phyloP scores from a whole-genome alignment of 1,140 invertebrate species.

The Maniola jurtina region DNA sequence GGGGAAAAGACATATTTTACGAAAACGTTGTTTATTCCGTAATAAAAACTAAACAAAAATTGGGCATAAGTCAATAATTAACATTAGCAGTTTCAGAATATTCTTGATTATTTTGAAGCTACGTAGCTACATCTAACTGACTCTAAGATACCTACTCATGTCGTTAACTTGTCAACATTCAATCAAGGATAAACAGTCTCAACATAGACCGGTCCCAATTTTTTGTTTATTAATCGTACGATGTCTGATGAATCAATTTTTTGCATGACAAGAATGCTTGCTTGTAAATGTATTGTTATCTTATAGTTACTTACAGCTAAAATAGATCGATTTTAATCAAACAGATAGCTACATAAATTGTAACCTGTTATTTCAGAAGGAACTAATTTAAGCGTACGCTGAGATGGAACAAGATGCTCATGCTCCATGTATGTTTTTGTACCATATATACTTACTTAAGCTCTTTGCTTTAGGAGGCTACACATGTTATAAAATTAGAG shows the following conservation, averaged over 20 bases:
- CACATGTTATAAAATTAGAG: slow-evolving; percentile 61
- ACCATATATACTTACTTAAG: slow-evolving; percentile 34
- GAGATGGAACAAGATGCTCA: slow-evolving; percentile 4
- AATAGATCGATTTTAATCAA: background rate
- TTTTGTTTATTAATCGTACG: background rate
- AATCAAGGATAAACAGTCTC: slow-evolving; percentile 7
- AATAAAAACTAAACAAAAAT: too few species aligned
- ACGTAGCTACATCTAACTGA: background rate
- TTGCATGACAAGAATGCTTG: background rate
- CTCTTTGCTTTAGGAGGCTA: slow-evolving; percentile 12
- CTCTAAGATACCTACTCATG: slow-evolving; percentile 1
- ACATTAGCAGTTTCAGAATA: too few species aligned
- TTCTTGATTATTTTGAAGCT: too few species aligned
- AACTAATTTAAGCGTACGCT: slow-evolving; percentile 11
- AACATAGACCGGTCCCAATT: background rate
- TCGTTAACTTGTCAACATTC: slow-evolving; percentile 26
- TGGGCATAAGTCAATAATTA: too few species aligned
- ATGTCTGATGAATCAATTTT: slow-evolving; percentile 5
- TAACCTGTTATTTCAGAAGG: slow-evolving; percentile 1
- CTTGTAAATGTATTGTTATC: background rate
- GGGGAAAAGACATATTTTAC: too few species aligned
- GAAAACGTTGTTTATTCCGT: too few species aligned
- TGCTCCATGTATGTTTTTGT: slow-evolving; percentile 16
- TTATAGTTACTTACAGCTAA: background rate
- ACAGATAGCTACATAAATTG: background rate